Conservation (phyloP, 2,888 invertebrate genomes). For the Lasioglossum zephyrum region DNA sequence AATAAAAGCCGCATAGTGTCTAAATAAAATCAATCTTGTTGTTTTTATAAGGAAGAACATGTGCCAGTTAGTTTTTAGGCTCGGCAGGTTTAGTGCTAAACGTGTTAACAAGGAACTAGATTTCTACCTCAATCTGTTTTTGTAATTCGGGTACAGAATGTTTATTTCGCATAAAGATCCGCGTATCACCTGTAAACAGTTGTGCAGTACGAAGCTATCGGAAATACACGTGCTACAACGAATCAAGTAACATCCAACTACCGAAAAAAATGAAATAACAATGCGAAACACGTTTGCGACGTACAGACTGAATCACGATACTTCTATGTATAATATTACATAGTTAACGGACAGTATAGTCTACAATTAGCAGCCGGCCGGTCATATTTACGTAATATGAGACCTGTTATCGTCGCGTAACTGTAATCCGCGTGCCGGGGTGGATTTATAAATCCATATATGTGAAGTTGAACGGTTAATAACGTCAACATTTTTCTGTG, state of each 20-base stretch:
- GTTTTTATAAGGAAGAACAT: no score
- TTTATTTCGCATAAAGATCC: no score
- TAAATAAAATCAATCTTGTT: no score
- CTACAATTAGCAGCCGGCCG: constrained; percentile 26
- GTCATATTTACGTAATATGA: constrained; percentile 49
- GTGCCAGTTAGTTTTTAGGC: no score
- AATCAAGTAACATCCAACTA: not conserved
- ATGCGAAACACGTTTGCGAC: not conserved
- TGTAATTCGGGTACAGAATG: no score
- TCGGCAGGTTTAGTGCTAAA: no score
- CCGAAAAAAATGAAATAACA: no score
- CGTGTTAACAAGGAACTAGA: no score
- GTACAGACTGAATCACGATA: not conserved
- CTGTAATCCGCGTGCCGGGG: constrained; percentile 20
- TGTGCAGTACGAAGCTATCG: not conserved
- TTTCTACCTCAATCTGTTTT: no score
- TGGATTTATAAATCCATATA: not conserved
- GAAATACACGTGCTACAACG: not conserved
- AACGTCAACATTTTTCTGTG: not conserved
- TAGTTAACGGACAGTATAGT: not conserved
- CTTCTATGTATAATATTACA: not conserved
- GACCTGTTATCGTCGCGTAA: constrained; percentile 40
- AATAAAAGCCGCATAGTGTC: no score
- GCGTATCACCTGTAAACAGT: no score
- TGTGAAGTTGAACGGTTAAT: constrained; percentile 5